Percentiles rank a stretch among this genome's conserved stretches.
These are phyloP conservation scores for Heptranchias perlo DNA, from an alignment of 2,113 vertebrate species.

Conservation along the genomic window DNA sequence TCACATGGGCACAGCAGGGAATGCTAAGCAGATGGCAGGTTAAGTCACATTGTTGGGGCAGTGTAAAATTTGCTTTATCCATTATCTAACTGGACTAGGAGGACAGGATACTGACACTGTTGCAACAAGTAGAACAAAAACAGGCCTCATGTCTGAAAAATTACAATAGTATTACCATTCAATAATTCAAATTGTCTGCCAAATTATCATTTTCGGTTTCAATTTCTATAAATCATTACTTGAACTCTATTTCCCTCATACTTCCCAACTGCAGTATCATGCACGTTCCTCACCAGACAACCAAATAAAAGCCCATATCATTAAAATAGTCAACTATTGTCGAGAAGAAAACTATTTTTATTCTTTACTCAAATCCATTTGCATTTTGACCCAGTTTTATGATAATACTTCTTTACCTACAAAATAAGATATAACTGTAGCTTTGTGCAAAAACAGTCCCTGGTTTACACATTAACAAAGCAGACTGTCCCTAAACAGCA, in stretches of 20 bases:
- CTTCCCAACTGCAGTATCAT: not conserved
- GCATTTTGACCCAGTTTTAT: constrained; percentile 9
- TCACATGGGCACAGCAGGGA: not conserved
- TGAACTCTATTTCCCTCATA: not conserved
- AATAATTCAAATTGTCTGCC: not conserved
- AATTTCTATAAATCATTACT: not conserved
- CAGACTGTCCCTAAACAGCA: constrained; percentile 45
- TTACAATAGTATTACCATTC: not conserved
- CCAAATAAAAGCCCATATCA: constrained; percentile 42
- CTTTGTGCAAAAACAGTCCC: constrained; percentile 18
- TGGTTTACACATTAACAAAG: constrained; percentile 32
- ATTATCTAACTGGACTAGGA: not conserved
- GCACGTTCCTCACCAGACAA: not conserved
- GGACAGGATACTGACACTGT: no score
- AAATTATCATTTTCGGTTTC: not conserved
- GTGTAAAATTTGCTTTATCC: not conserved
- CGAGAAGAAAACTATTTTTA: constrained; percentile 42
- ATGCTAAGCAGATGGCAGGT: not conserved
- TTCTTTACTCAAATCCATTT: constrained; percentile 44
- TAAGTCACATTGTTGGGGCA: not conserved
- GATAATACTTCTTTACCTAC: not conserved
- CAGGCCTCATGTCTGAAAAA: not conserved
- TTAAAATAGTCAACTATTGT: constrained; percentile 46
- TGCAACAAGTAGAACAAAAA: no score
- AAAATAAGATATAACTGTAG: constrained; percentile 37